These are phyloP conservation scores for Apamea monoglypha DNA, from an alignment of 2,888 invertebrate species.

Conservation along the genomic window DNA sequence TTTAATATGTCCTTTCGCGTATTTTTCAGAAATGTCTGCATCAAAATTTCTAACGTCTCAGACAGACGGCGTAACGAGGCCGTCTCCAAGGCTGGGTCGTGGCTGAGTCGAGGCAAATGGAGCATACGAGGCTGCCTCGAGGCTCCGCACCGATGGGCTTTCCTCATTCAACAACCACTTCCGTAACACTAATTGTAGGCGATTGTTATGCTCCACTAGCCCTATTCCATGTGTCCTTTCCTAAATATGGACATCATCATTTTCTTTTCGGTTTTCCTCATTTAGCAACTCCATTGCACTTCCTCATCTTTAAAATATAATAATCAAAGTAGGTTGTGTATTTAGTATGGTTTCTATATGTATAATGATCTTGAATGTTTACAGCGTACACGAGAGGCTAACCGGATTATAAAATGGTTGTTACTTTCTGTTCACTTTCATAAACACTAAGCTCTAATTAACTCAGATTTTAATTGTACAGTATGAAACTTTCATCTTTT, in stretches of 20 bases:
- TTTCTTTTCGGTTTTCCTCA: conserved; percentile 57
- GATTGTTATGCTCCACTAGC: conserved; percentile 74
- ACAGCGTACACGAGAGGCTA: conserved; percentile 7
- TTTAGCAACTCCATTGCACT: conserved; percentile 16
- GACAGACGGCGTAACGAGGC: conserved; percentile 65
- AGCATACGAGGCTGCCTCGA: conserved; percentile 77
- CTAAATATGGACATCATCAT: conserved; percentile 63
- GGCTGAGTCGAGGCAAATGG: conserved; percentile 74
- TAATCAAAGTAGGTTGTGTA: conserved; percentile 2
- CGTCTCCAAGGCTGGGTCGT: conserved; percentile 74
- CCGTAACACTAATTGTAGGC: conserved; percentile 74
- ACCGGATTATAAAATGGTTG: conserved; percentile 30
- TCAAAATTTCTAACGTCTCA: conserved; percentile 54
- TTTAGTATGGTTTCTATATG: conserved; percentile 7
- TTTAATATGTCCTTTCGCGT: background rate
- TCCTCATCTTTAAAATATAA: conserved; percentile 29
- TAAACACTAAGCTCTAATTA: conserved; percentile 49
- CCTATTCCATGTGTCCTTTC: conserved; percentile 71
- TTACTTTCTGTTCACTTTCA: conserved; percentile 51
- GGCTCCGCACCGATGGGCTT: conserved; percentile 76
- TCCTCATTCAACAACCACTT: conserved; percentile 78
- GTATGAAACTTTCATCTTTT: conserved; percentile 37
- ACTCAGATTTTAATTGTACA: conserved; percentile 11
- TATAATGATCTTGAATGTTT: conserved; percentile 10
- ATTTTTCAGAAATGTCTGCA: conserved; percentile 13